These are phyloP conservation scores for Athalia cordata DNA, from an alignment of 2,888 invertebrate genomes.

Conservation along the genomic window DNA sequence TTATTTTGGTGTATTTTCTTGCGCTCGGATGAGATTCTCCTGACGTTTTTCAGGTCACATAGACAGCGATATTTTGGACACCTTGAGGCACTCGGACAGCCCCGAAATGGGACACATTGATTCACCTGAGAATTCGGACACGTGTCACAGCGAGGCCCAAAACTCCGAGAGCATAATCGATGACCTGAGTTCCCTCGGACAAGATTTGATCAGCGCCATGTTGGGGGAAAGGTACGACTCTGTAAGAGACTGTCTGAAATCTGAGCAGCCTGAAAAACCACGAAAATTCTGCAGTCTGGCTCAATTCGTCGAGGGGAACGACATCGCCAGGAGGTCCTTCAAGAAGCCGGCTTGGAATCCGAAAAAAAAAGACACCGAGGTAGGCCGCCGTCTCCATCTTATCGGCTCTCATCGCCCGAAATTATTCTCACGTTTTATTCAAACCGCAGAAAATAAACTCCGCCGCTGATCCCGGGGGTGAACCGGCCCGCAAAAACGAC, in stretches of 20 bases:
- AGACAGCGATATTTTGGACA: conserved; percentile 69
- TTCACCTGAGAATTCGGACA: conserved; percentile 87
- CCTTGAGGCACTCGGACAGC: conserved; percentile 64
- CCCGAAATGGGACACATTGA: conserved; percentile 85
- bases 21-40: conserved; percentile 50
- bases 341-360: conserved; percentile 71
- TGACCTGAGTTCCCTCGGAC: conserved; percentile 83
- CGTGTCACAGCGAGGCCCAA: conserved; percentile 81
- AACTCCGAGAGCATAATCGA: conserved; percentile 88
- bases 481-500: neutral
- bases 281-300: conserved; percentile 87
- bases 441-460: conserved; percentile 48
- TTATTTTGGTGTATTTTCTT: neutral
- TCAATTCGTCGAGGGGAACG: conserved; percentile 88
- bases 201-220: conserved; percentile 82
- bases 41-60: conserved; percentile 64
- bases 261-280: conserved; percentile 75
- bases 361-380: conserved; percentile 39
- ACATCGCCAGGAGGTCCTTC: conserved; percentile 87
- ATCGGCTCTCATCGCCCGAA: neutral
- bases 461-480: conserved; percentile 40
- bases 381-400: neutral
- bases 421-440: neutral
- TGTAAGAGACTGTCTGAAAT: conserved; percentile 77
- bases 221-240: conserved; percentile 80